phyloP scores from a whole-genome alignment of 1,140 invertebrate species.

The Berghia stephanieae region DNA sequence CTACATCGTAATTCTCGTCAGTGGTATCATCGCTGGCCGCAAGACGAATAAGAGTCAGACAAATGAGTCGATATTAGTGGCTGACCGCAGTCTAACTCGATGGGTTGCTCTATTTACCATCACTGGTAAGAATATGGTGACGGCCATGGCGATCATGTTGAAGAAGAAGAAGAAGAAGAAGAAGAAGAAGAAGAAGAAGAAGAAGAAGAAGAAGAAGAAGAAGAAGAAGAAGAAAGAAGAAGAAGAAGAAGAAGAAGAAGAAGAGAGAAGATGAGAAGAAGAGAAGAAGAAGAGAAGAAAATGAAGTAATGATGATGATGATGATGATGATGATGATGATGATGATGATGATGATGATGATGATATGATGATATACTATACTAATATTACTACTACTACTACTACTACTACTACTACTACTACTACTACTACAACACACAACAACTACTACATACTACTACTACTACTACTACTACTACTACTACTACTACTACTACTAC shows the following conservation, averaged over 20 bases:
- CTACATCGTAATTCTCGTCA: slow-evolving; percentile 46
- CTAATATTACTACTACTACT: too few species aligned
- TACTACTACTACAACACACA: too few species aligned
- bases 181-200: background rate
- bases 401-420: too few species aligned
- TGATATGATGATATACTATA: too few species aligned
- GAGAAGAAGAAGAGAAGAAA: background rate
- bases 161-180: background rate
- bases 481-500: too few species aligned
- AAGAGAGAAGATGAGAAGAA: background rate
- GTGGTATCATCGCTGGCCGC: slow-evolving; percentile 49
- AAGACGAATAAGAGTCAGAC: slow-evolving; percentile 73
- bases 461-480: too few species aligned
- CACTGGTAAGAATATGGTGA: slow-evolving; percentile 77
- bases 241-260: background rate
- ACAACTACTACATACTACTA: too few species aligned
- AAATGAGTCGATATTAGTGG: slow-evolving; percentile 92
- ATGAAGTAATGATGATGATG: background rate
- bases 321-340: slow-evolving; percentile 4
- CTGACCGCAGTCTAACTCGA: slow-evolving; percentile 89
- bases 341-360: slow-evolving; percentile 7
- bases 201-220: background rate
- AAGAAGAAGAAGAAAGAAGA: background rate
- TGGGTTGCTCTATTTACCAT: slow-evolving; percentile 96
- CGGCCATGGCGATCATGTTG: background rate